Percentiles rank a stretch among this genome's conserved stretches.
Conservation (phyloP, 2,113 vertebrate genomes). For the Melanocharis versteri region DNA sequence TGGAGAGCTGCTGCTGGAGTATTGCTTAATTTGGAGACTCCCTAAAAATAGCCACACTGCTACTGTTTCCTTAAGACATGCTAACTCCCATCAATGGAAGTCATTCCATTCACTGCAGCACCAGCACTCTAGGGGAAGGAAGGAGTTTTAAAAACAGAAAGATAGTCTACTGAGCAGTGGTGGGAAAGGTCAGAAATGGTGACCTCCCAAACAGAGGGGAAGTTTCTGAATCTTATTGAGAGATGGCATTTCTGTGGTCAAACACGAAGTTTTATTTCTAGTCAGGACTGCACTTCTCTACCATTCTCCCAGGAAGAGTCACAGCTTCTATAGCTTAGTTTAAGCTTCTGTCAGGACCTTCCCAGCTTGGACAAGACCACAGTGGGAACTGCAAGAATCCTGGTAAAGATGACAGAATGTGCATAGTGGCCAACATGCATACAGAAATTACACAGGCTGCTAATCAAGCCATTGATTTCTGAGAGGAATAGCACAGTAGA, state of each 20-base stretch:
- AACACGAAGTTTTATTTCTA: background rate
- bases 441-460: background rate
- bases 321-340: background rate
- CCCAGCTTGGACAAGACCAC: background rate
- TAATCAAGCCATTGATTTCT: background rate
- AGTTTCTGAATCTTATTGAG: background rate
- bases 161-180: background rate
- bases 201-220: background rate
- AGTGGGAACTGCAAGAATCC: background rate
- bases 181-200: background rate
- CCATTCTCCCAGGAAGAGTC: background rate
- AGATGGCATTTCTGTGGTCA: background rate
- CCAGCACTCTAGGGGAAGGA: background rate
- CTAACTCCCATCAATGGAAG: background rate
- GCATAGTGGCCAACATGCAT: background rate
- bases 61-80: background rate
- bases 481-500: background rate
- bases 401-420: background rate
- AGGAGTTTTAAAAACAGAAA: background rate
- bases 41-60: conserved; percentile 6
- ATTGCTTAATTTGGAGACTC: conserved; percentile 19
- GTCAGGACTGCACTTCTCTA: background rate
- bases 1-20: conserved; percentile 17
- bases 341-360: background rate
- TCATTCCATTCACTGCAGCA: background rate